phyloP scores from a whole-genome alignment of 2,888 invertebrate genomes.

The Ariolimax columbianus region DNA sequence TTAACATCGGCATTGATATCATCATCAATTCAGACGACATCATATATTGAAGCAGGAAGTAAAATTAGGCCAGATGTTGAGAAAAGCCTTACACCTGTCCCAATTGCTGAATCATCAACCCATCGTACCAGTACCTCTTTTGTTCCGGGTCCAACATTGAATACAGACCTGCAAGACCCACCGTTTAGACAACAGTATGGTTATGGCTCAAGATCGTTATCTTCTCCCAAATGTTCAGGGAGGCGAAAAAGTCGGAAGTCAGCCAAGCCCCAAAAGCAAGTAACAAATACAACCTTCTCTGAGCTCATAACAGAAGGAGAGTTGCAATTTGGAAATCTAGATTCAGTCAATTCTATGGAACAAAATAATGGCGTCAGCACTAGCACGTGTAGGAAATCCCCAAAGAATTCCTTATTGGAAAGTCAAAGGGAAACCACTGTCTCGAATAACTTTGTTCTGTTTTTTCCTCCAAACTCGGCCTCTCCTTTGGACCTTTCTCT shows the following conservation, averaged over 20 bases:
- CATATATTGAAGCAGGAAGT: background rate
- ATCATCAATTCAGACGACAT: background rate
- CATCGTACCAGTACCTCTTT: background rate
- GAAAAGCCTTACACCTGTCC: no score
- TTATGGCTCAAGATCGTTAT: background rate
- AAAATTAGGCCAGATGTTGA: no score
- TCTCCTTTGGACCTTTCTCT: background rate
- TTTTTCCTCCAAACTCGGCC: background rate
- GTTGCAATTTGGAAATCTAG: constrained; percentile 5
- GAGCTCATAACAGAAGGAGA: background rate
- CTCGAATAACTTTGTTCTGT: background rate
- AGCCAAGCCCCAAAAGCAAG: constrained; percentile 83
- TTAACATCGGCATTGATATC: background rate
- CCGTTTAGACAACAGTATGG: background rate
- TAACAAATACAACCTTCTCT: background rate
- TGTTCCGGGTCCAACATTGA: background rate
- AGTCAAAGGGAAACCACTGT: background rate
- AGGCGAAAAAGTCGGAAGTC: constrained; percentile 78
- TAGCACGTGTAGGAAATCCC: background rate
- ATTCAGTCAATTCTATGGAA: background rate
- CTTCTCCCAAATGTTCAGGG: background rate
- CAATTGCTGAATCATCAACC: background rate
- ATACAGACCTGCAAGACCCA: background rate
- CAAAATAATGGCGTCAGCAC: background rate
- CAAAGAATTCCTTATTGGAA: background rate